These are phyloP conservation scores for Myodes glareolus DNA, from an alignment of 2,113 vertebrate species.

Conservation along the genomic window DNA sequence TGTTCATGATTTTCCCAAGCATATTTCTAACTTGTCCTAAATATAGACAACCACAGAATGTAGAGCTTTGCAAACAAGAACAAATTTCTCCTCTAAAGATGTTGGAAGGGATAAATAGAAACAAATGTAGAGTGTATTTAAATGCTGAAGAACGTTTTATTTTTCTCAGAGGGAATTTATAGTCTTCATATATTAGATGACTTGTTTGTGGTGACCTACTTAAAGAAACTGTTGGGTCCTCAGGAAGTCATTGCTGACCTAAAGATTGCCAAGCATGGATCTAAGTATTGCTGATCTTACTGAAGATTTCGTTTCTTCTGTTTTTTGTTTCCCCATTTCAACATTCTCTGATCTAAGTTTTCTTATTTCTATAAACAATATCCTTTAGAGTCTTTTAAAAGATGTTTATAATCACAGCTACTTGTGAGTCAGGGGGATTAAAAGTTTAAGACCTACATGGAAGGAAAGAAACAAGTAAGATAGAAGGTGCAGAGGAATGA, in stretches of 20 bases:
- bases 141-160: slow-evolving; percentile 60
- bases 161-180: slow-evolving; percentile 56
- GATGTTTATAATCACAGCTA: neutral
- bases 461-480: neutral
- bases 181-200: slow-evolving; percentile 59
- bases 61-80: slow-evolving; percentile 60
- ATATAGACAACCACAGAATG: slow-evolving; percentile 40
- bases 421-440: neutral
- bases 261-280: neutral
- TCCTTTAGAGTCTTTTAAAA: neutral
- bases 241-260: neutral
- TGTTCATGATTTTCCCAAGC: slow-evolving; percentile 53
- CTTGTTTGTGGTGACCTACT: slow-evolving; percentile 11
- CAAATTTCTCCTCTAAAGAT: slow-evolving; percentile 50
- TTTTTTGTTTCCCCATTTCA: neutral
- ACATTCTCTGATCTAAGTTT: neutral
- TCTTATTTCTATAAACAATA: slow-evolving; percentile 8
- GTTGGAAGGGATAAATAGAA: neutral
- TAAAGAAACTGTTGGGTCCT: neutral
- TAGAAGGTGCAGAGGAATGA: neutral
- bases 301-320: neutral
- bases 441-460: neutral
- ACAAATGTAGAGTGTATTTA: slow-evolving; percentile 36
- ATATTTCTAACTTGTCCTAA: slow-evolving; percentile 44
- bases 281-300: neutral